A percentile compares a stretch with the other conserved stretches of the same genome.
These are phyloP conservation scores for Drosophila robusta DNA, from an alignment of 2,888 invertebrate genomes.

Conservation along the genomic window DNA sequence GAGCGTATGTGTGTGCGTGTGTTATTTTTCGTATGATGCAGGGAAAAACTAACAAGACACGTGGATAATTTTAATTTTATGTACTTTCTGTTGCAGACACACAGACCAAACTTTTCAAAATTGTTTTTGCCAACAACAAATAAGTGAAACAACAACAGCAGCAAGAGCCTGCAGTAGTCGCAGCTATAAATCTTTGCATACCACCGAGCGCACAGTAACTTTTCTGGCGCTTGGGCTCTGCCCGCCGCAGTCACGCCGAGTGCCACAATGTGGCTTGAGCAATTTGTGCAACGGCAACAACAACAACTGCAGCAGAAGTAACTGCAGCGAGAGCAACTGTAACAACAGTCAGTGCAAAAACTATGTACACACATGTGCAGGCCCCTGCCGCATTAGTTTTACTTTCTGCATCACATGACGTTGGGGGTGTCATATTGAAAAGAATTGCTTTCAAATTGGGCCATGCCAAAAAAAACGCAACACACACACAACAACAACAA, in stretches of 20 bases:
- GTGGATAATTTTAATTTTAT: slow-evolving; percentile 76
- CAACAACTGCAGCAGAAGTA: slow-evolving; percentile 33
- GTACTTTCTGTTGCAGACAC: slow-evolving; percentile 61
- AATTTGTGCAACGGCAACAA: slow-evolving; percentile 67
- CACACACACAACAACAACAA: slow-evolving; percentile 10
- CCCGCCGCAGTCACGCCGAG: slow-evolving; percentile 26
- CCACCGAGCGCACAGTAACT: slow-evolving; percentile 70
- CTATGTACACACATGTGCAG: slow-evolving; percentile 42
- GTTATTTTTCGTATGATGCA: slow-evolving; percentile 38
- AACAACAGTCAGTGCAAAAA: slow-evolving; percentile 51
- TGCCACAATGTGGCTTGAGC: slow-evolving; percentile 75
- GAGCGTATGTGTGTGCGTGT: slow-evolving; percentile 1
- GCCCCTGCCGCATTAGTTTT: slow-evolving; percentile 65
- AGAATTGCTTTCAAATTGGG: slow-evolving; percentile 77
- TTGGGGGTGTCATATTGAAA: slow-evolving; percentile 76
- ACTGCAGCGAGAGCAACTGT: slow-evolving; percentile 29
- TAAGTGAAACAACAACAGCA: slow-evolving; percentile 14
- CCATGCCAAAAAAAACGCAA: slow-evolving; percentile 47
- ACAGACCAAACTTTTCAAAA: slow-evolving; percentile 71
- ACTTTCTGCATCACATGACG: slow-evolving; percentile 74
- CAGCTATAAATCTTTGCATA: slow-evolving; percentile 77
- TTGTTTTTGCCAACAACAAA: slow-evolving; percentile 59
- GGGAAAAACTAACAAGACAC: slow-evolving; percentile 60
- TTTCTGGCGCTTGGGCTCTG: slow-evolving; percentile 51
- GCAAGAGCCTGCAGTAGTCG: slow-evolving; percentile 56